phyloP scores from a whole-genome alignment of 2,113 vertebrate species.

The Channa argus region DNA sequence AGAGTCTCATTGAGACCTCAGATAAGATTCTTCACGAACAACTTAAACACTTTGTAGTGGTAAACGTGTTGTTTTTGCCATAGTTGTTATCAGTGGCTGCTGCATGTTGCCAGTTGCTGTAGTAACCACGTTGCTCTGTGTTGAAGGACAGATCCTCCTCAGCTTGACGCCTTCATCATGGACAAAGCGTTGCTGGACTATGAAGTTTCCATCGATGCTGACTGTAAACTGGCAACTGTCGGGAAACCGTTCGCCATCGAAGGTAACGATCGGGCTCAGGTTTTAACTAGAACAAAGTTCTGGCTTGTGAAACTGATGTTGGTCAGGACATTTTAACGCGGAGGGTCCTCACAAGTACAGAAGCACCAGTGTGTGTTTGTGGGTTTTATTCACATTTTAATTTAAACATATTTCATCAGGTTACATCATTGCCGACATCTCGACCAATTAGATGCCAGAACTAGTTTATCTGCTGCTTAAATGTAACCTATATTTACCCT shows the following conservation, averaged over 20 bases:
- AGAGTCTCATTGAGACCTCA: no score
- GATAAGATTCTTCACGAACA: no score
- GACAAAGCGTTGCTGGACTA: slow-evolving; percentile 91
- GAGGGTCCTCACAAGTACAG: no score
- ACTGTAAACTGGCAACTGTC: slow-evolving; percentile 90
- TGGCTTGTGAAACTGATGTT: no score
- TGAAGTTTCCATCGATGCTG: slow-evolving; percentile 90
- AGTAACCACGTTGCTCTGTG: slow-evolving; percentile 11
- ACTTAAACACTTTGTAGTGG: no score
- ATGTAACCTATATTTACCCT: neutral
- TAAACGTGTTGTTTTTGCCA: no score
- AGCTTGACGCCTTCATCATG: slow-evolving; percentile 92
- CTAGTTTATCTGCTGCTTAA: neutral
- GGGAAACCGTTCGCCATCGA: slow-evolving; percentile 93
- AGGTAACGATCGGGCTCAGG: slow-evolving; percentile 71
- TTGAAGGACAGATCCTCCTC: slow-evolving; percentile 88
- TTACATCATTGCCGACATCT: slow-evolving; percentile 33
- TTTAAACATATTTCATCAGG: slow-evolving; percentile 18
- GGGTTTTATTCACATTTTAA: neutral
- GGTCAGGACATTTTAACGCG: no score
- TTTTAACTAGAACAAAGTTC: no score
- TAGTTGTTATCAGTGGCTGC: neutral
- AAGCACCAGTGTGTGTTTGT: no score
- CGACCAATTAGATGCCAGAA: neutral
- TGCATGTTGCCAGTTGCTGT: slow-evolving; percentile 1